phyloP scores from a whole-genome alignment of 1,140 invertebrate genomes.

The Ruditapes philippinarum region DNA sequence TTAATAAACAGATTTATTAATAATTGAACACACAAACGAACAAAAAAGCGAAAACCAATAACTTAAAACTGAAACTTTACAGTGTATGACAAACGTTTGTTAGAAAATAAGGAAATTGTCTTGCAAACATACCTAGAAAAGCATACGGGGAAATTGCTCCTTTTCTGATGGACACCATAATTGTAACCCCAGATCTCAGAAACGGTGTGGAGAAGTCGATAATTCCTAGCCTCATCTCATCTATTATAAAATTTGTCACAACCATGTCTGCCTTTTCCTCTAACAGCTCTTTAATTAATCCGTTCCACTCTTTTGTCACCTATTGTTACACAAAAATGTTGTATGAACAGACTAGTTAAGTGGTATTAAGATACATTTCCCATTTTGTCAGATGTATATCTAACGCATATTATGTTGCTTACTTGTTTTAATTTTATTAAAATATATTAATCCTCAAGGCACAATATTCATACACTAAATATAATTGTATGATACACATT shows the following conservation, averaged over 20 bases:
- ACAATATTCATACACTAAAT: too few species aligned
- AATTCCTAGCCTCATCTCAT: conserved; percentile 95
- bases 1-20: too few species aligned
- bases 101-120: too few species aligned
- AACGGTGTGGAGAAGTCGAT: conserved; percentile 98
- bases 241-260: conserved; percentile 98
- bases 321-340: too few species aligned
- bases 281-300: conserved; percentile 96
- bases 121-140: conserved; percentile 92
- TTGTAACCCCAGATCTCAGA: conserved; percentile 99
- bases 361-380: too few species aligned
- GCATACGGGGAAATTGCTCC: conserved; percentile 99
- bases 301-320: conserved; percentile 93
- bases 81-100: neutral
- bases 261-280: conserved; percentile 98
- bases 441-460: too few species aligned
- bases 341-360: too few species aligned
- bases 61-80: neutral
- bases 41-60: neutral
- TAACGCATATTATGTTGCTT: too few species aligned
- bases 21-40: neutral
- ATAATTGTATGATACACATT: too few species aligned
- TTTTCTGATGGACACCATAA: conserved; percentile 98
- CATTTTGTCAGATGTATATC: too few species aligned
- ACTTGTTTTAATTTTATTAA: too few species aligned